Evolutionary conservation across 2,113 vertebrate species (phyloP), one percentile per base, ranked within the genome.

Genomic region (Dendropsophus ebraccatus): DNA sequence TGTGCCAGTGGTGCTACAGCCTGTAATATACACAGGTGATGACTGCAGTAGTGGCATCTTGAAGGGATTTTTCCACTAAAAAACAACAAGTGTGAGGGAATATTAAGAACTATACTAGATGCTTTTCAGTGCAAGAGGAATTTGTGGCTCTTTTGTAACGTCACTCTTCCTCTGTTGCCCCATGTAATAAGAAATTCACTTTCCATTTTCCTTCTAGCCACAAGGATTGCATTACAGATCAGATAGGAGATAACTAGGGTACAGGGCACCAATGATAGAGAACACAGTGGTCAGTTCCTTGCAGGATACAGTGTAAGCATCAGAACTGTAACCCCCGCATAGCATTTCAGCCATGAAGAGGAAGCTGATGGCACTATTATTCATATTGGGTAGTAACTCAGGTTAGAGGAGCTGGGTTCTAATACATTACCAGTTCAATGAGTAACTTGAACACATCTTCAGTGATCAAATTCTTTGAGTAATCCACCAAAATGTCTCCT

Each of bases 381-480:
- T n/a, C n/a, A n/a, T n/a, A n/a, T n/a, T n/a, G n/a, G n/a, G n/a
- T 41, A 41, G 41, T 41, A 5, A 41, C 41, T 41, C 41, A 41
- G 41, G 4, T 41, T 8, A 41, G 4, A 41, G 8, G 41, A 41
- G 41, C 41, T 8, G n/a, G 5, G 32, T 4, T 17, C 28, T 32
- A 17, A 37, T 50, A 35, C 21, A 5, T 74, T 96, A 99, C 98
- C 97, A 99, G 92, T 65, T 97, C 94, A 32, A 97, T 85, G 90
- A 99, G 91, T 95, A 98, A 93, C 90, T 96, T 95, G 95, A 98
- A 94, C 87, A 97, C 96, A 0, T 96, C 95, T 80, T 97, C 95
- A 0, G 95, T 99, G 89, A 99, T 88, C 0, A 99, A 96, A 89
- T 99, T 99, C 94, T 99, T 99, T 0, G 97, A 99, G 89, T 96